Base-by-base conservation (phyloP, 2,797 vertebrate species). In the Spinus pinus region DNA sequence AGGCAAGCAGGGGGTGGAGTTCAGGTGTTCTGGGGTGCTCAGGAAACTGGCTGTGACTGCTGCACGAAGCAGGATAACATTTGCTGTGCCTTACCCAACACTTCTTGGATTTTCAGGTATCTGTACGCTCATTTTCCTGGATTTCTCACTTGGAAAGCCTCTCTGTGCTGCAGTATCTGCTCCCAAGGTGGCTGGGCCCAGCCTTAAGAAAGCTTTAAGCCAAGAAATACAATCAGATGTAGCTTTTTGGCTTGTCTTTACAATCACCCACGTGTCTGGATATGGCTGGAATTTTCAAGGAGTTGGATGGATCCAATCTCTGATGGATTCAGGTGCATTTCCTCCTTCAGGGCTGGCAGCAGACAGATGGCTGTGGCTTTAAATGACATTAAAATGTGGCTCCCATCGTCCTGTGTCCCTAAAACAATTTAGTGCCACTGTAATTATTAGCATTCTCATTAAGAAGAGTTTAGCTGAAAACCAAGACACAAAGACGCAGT, bases 401-500 rank as follows among this genome's bases (percentile, higher is more conserved):
- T 92, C 91, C 91, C 83, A 33, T 90, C 86, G 86, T 94, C 84
- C 44, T 25, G 46, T 57, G 87, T 92, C 96, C 91, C 85, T 95
- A 81, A 93, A 97, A 93, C 56, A 72, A 51, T 75, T 86, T 87
- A 41, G 16, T 28, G 54, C 71, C 47, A 33, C 91, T 91, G 66
- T 91, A 94, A 96, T 96, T 96, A 97, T 97, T 97, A 97, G 93
- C 86, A 93, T 94, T 92, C 95, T 97, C 96, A 95, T 97, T 97
- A 96, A 95, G 96, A 92, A 33, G 71, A 94, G 96, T 96, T 97
- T 86, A 96, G 95, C 96, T 94, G 86, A 78, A 97, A 97, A 91
- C 79, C 65, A 69, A 96, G 90, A 67, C 95, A 37, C 83, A 80
- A 47, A 95, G 96, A 87, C 0, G 13, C 31, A 44, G 80, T 53